Percentiles rank a stretch among this genome's conserved stretches.
phyloP scores from a whole-genome alignment of 2,797 vertebrate species.

The Borostomias antarcticus region DNA sequence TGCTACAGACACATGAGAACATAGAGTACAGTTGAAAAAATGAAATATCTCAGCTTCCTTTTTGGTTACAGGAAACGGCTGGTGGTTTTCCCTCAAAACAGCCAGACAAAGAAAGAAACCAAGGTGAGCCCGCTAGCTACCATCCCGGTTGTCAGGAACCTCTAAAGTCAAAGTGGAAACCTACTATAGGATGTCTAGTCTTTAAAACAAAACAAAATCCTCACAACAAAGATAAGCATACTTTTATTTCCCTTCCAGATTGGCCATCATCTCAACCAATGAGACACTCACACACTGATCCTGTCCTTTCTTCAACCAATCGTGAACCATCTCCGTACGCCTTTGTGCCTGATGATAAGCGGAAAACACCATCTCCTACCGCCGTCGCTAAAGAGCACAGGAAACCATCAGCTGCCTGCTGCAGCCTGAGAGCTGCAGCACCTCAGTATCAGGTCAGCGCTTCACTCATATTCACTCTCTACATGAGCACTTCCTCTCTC shows the following conservation, averaged over 20 bases:
- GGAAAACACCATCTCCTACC: accelerated
- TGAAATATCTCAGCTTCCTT: background rate
- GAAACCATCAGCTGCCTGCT: accelerated
- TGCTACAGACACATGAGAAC: background rate
- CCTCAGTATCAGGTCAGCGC: constrained; percentile 33
- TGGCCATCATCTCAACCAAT: background rate
- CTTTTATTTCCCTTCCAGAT: background rate
- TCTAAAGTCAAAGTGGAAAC: background rate
- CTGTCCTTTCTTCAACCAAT: background rate
- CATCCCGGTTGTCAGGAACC: background rate
- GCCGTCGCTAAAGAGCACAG: background rate
- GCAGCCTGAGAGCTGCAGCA: background rate
- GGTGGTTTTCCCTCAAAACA: background rate
- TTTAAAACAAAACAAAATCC: background rate
- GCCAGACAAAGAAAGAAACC: background rate
- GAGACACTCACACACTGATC: background rate
- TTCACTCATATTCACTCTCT: background rate
- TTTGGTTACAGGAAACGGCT: constrained; percentile 56
- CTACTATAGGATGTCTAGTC: background rate
- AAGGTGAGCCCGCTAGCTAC: background rate
- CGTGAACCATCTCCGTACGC: constrained; percentile 27
- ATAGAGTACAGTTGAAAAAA: background rate
- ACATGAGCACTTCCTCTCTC: too few species aligned
- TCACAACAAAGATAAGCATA: background rate
- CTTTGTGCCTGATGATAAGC: constrained; percentile 13